phyloP scores from a whole-genome alignment of 2,888 invertebrate species.

The Spilarctia lutea region DNA sequence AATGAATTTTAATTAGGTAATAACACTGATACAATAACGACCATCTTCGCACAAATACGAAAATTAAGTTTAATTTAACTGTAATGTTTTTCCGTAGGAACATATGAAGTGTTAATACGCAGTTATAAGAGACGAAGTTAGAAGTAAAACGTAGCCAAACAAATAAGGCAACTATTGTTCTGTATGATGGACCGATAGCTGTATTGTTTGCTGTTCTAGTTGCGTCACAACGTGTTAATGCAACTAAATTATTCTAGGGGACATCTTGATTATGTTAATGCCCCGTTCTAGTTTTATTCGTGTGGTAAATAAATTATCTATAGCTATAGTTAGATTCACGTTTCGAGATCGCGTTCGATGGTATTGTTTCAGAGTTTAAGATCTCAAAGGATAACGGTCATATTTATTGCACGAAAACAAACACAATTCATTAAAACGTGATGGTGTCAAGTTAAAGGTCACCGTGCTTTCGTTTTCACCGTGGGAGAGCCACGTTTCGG shows the following conservation, averaged over 20 bases:
- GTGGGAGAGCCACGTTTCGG: no score
- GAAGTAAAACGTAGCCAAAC: background rate
- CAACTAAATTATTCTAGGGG: background rate
- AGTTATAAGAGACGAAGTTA: background rate
- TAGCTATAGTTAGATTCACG: background rate
- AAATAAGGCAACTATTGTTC: conserved; percentile 15
- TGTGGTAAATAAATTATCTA: background rate
- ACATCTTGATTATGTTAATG: conserved; percentile 8
- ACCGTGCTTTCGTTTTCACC: no score
- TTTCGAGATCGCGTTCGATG: background rate
- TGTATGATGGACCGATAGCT: conserved; percentile 23
- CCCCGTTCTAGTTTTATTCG: background rate
- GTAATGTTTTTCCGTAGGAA: no score
- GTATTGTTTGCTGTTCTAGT: conserved; percentile 31
- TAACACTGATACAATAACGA: background rate
- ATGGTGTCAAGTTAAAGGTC: no score
- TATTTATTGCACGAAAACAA: no score
- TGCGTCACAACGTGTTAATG: conserved; percentile 26
- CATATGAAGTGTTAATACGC: background rate
- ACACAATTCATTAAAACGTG: no score
- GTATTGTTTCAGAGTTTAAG: no score
- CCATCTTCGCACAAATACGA: background rate
- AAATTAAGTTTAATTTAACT: no score
- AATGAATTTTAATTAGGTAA: background rate
- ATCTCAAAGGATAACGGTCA: no score